These are phyloP conservation scores for Carlito syrichta DNA, from an alignment of 2,113 vertebrate species.

Conservation along the genomic window DNA sequence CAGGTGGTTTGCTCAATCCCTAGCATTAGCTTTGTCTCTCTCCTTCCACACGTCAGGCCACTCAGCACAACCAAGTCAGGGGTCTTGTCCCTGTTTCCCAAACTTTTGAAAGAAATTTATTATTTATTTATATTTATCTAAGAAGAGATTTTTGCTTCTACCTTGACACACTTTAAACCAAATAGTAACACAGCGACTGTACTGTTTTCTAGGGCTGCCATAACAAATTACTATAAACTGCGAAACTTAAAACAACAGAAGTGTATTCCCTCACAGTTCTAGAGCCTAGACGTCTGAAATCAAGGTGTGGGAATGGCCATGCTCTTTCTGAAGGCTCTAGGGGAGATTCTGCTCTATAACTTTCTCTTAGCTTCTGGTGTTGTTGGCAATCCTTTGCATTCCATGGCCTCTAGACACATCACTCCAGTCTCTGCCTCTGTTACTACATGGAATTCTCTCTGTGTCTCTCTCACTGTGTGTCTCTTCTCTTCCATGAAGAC, in stretches of 20 bases:
- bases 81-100: not conserved
- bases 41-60: not conserved
- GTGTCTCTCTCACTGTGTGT: not conserved
- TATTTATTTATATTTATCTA: not conserved
- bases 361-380: not conserved
- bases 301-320: not conserved
- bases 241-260: not conserved
- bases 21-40: not conserved
- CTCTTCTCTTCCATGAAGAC: not conserved
- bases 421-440: not conserved
- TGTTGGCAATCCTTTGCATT: not conserved
- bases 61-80: not conserved
- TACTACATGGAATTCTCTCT: accelerated
- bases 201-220: not conserved
- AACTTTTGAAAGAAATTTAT: not conserved
- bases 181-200: not conserved
- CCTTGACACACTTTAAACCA: not conserved
- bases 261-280: not conserved
- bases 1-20: not conserved
- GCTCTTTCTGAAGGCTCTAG: too few species aligned
- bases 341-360: not conserved
- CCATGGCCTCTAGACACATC: not conserved
- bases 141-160: not conserved
- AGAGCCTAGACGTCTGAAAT: not conserved
- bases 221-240: not conserved